Conservation (phyloP, 2,797 vertebrate genomes). For the Ceryle rudis region DNA sequence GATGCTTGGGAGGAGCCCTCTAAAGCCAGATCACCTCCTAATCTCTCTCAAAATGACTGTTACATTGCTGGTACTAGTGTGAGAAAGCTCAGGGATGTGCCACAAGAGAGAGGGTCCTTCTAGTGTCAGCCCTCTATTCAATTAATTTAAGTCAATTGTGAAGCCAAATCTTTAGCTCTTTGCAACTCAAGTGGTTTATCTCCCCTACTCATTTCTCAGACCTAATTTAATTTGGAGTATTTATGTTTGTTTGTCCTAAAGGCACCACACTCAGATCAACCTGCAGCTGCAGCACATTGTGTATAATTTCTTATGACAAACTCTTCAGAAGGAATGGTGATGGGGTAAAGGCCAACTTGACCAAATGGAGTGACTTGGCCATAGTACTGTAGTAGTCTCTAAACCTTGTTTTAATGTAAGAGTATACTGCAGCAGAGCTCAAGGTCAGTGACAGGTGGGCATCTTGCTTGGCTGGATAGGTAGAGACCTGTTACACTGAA, state of each 20-base stretch:
- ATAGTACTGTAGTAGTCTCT: not conserved
- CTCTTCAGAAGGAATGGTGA: not conserved
- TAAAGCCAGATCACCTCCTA: not conserved
- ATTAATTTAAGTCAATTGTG: not conserved
- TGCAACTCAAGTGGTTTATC: not conserved
- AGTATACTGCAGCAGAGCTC: not conserved
- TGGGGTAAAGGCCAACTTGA: not conserved
- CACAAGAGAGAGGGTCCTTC: not conserved
- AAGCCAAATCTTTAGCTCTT: not conserved
- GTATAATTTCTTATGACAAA: not conserved
- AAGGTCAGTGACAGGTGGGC: not conserved
- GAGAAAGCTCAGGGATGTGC: not conserved
- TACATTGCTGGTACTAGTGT: not conserved
- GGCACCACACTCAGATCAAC: not conserved
- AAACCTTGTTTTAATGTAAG: not conserved
- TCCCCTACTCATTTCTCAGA: not conserved
- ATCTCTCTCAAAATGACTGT: not conserved
- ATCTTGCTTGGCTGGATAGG: not conserved
- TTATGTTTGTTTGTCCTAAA: not conserved
- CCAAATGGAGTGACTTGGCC: not conserved
- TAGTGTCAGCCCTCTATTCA: not conserved
- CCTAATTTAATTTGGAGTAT: not conserved
- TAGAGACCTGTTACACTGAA: not conserved
- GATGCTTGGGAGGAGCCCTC: not conserved
- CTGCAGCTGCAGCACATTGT: not conserved